Conservation (phyloP, 2,888 invertebrate species). For the Neoscelio sp. region DNA sequence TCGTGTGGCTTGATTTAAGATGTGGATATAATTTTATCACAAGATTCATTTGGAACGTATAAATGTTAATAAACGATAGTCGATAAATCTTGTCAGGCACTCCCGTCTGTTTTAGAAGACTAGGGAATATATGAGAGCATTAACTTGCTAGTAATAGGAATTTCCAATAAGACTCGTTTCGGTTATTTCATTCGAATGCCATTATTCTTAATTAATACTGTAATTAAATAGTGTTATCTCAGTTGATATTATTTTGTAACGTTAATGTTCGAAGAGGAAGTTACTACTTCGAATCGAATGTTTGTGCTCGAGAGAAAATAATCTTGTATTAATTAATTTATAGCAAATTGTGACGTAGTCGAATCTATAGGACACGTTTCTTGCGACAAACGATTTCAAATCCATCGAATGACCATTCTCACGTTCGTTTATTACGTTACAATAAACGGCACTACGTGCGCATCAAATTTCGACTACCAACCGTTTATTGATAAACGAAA, state of each 20-base stretch:
- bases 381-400: conserved; percentile 4
- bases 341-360: too few relatives aligned
- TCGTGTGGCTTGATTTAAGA: too few relatives aligned
- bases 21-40: too few relatives aligned
- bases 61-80: background rate
- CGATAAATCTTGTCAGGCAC: background rate
- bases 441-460: conserved; percentile 8
- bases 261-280: too few relatives aligned
- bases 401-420: conserved; percentile 20
- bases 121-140: background rate
- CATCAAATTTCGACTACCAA: conserved; percentile 24
- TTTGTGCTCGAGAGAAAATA: too few relatives aligned
- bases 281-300: too few relatives aligned
- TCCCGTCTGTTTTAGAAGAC: too few relatives aligned
- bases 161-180: background rate
- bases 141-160: background rate
- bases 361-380: too few relatives aligned
- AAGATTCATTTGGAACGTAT: background rate
- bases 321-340: too few relatives aligned
- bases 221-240: too few relatives aligned
- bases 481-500: conserved; percentile 18
- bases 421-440: conserved; percentile 28
- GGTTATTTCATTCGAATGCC: background rate
- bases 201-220: too few relatives aligned
- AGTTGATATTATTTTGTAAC: too few relatives aligned